Conservation (phyloP, 2,113 vertebrate species). For the Limnothrissa miodon region DNA sequence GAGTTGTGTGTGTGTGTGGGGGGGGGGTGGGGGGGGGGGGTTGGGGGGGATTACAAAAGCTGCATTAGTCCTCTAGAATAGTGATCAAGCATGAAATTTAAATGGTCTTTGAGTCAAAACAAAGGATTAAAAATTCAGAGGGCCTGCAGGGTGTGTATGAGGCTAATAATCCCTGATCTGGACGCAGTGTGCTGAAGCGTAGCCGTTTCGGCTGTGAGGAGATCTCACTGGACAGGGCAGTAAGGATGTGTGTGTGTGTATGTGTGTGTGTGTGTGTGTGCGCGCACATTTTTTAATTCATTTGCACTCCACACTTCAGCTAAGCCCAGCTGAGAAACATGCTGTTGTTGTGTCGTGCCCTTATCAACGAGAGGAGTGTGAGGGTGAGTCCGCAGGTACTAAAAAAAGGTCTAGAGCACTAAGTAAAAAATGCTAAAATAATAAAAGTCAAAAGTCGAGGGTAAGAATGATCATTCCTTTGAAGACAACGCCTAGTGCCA, state of each 20-base stretch:
- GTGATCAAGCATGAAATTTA: not conserved
- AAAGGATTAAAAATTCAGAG: not conserved
- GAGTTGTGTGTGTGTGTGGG: not conserved
- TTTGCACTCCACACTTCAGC: not conserved
- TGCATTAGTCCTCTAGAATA: not conserved
- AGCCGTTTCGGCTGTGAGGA: not conserved
- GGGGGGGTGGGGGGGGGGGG: no score
- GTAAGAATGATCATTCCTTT: not conserved
- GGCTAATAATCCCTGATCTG: not conserved
- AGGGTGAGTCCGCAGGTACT: not conserved
- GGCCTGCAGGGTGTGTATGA: not conserved
- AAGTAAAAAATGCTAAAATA: no score
- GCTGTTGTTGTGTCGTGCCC: not conserved
- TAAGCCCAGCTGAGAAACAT: not conserved
- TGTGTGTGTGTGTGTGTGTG: no score
- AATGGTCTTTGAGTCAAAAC: not conserved
- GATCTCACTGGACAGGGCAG: not conserved
- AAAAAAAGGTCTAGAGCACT: not conserved
- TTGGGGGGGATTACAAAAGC: not conserved
- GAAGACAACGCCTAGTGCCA: no score
- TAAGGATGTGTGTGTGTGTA: not conserved
- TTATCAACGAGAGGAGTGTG: not conserved
- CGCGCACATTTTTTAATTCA: not conserved
- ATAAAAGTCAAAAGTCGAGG: not conserved
- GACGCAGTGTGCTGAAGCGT: not conserved